Evolutionary conservation across 2,888 invertebrate genomes (phyloP).

Genomic region (Tachina lurida): DNA sequence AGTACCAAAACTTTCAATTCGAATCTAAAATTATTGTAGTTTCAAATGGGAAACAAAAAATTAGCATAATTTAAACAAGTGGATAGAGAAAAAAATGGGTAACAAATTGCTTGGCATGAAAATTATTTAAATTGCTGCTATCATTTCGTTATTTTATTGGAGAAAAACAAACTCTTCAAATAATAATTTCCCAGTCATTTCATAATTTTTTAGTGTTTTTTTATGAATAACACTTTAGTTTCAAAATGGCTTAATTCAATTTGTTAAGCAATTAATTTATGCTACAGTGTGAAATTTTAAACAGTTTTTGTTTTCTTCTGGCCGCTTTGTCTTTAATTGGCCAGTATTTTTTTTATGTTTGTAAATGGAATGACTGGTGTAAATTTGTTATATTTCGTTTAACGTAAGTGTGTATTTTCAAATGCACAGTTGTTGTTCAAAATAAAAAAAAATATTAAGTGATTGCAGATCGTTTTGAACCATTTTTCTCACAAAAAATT

Average conservation of each 20-base stretch:
- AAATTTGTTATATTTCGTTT: background rate
- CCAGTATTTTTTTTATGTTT: background rate
- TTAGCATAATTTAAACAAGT: conserved; percentile 46
- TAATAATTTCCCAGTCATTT: conserved; percentile 31
- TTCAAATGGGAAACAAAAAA: conserved; percentile 1
- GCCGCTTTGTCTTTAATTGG: conserved; percentile 5
- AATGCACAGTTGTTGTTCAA: background rate
- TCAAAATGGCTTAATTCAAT: conserved; percentile 29
- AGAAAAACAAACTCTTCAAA: conserved; percentile 2
- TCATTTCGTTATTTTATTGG: background rate
- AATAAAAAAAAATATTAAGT: background rate
- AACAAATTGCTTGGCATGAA: conserved; percentile 33
- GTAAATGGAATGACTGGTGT: background rate
- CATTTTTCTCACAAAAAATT: too few species aligned
- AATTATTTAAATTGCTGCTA: conserved; percentile 34
- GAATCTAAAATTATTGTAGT: background rate
- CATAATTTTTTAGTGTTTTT: conserved; percentile 7
- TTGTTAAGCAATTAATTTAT: conserved; percentile 31
- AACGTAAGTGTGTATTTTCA: background rate
- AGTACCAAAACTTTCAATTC: conserved; percentile 5
- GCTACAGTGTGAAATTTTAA: conserved; percentile 5
- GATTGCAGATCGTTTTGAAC: too few species aligned
- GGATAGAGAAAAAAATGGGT: conserved; percentile 19
- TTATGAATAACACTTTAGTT: background rate
- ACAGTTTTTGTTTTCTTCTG: background rate